Conservation (phyloP, 2,888 invertebrate genomes). For the Drosophila pegasa region DNA sequence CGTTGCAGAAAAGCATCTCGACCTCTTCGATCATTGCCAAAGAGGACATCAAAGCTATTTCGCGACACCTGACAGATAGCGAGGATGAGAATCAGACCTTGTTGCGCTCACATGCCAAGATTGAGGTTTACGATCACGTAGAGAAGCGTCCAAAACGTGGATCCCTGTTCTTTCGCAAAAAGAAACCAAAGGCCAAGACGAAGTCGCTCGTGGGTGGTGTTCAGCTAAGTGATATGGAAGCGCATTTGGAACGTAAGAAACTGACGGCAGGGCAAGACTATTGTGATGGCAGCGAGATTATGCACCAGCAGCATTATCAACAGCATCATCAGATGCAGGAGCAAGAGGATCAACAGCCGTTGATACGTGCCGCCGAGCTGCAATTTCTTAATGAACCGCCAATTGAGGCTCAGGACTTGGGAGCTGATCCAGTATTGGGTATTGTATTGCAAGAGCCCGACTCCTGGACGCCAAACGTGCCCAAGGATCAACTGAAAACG, state of each 20-base stretch:
- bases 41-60: conserved; percentile 84
- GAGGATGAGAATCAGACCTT: conserved; percentile 85
- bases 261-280: conserved; percentile 64
- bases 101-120: conserved; percentile 85
- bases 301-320: conserved; percentile 32
- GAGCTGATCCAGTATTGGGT: conserved; percentile 92
- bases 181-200: conserved; percentile 87
- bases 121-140: conserved; percentile 87
- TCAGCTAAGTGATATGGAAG: conserved; percentile 88
- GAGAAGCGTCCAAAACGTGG: conserved; percentile 95
- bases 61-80: conserved; percentile 85
- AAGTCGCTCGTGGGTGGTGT: conserved; percentile 70
- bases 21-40: conserved; percentile 94
- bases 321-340: conserved; percentile 28
- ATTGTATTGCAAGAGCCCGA: conserved; percentile 94
- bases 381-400: conserved; percentile 89
- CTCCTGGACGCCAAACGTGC: conserved; percentile 96
- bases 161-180: conserved; percentile 95
- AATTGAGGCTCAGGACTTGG: conserved; percentile 91
- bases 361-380: conserved; percentile 87
- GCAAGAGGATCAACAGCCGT: conserved; percentile 87
- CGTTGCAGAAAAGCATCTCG: conserved; percentile 95
- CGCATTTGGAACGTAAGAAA: conserved; percentile 89
- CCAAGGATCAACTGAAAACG: conserved; percentile 91
- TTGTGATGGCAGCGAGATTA: conserved; percentile 62